Conservation (phyloP, 2,888 invertebrate genomes). For the Diarsia dahlii region DNA sequence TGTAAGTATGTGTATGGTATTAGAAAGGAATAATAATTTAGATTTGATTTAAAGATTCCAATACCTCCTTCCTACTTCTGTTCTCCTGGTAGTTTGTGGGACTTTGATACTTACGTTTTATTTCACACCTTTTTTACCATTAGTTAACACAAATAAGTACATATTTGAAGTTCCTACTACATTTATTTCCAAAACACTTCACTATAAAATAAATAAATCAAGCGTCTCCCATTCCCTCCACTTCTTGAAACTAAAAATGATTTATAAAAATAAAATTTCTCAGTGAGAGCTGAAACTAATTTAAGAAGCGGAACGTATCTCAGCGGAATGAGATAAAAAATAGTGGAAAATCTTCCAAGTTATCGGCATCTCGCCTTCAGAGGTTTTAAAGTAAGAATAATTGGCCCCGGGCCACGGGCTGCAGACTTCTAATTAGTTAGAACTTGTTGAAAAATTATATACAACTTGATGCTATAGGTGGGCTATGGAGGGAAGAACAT, state of each 20-base stretch:
- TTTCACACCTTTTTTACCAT: no score
- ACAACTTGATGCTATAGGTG: conserved; percentile 66
- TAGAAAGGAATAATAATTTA: no score
- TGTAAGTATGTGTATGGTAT: no score
- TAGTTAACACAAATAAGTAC: no score
- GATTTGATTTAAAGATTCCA: no score
- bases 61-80: no score
- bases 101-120: no score
- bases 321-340: conserved; percentile 46
- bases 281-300: conserved; percentile 37
- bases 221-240: not conserved
- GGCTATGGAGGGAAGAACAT: conserved; percentile 63
- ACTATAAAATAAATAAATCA: conserved; percentile 1
- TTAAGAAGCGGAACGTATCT: conserved; percentile 49
- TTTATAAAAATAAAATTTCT: conserved; percentile 18
- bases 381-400: conserved; percentile 76
- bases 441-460: conserved; percentile 79
- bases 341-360: conserved; percentile 54
- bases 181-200: not conserved
- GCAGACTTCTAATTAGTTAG: conserved; percentile 75
- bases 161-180: not conserved
- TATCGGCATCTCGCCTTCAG: conserved; percentile 63
- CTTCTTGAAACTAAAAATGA: conserved; percentile 30
- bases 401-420: conserved; percentile 64
- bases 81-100: no score